Conservation (phyloP, 2,797 vertebrate genomes). For the Potorous gilbertii region DNA sequence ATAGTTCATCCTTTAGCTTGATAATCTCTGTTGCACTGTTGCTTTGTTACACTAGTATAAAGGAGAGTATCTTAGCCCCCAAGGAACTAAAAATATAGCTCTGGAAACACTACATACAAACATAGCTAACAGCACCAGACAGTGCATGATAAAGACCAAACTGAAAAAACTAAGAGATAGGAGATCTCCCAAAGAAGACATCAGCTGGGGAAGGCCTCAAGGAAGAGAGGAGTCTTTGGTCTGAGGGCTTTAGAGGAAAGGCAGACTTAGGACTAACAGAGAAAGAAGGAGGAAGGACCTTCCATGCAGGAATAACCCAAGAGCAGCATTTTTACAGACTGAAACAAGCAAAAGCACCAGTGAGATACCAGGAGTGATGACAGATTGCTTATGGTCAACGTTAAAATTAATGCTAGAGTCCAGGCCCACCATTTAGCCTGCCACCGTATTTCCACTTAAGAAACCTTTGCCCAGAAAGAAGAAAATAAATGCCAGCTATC, state of each 20-base stretch:
- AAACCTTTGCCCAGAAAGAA: not conserved
- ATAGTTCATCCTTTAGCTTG: conserved; percentile 21
- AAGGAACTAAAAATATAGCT: conserved; percentile 14
- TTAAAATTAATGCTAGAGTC: not conserved
- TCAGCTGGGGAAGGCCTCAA: not conserved
- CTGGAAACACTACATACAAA: conserved; percentile 14
- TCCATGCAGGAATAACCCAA: not conserved
- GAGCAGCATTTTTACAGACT: not conserved
- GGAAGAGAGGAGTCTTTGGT: conserved; percentile 22
- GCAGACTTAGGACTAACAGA: not conserved
- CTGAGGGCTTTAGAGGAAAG: not conserved
- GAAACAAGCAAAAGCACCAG: not conserved
- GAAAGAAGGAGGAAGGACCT: not conserved
- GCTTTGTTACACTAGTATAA: conserved; percentile 1
- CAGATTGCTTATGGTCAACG: not conserved
- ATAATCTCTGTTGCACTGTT: conserved; percentile 17
- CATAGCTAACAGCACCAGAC: not conserved
- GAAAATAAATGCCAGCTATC: not conserved
- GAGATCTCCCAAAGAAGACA: not conserved
- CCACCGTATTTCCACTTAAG: conserved; percentile 39
- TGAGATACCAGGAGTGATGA: not conserved
- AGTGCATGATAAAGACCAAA: not conserved
- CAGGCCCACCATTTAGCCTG: not conserved
- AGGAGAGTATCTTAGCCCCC: not conserved
- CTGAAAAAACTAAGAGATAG: not conserved